Base-by-base conservation (phyloP, 2,797 vertebrate species). In the Chaetophractus vellerosus region DNA sequence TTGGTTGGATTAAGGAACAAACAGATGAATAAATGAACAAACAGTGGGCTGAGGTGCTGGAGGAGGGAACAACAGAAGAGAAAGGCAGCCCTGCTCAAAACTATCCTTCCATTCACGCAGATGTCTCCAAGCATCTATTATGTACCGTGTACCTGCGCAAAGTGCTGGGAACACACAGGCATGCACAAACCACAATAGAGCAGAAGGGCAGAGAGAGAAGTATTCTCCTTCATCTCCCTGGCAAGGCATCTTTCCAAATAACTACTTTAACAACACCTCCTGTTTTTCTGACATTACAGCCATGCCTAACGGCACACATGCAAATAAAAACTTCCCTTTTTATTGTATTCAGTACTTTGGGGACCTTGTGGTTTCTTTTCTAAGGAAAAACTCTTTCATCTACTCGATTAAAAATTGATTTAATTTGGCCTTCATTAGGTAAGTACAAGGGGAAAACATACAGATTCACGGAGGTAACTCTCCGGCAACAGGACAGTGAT, bases 401-500 rank as follows among this genome's bases (percentile, higher is more conserved):
- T 93, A 89, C 90, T 95, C 97, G 95, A 96, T 97, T 97, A 96
- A 96, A 97, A 97, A 96, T 89, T 95, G 78, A 97, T 97, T 96
- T 96, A 95, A 97, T 93, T 91, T 96, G 85, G 92, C 85, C 97
- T 96, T 96, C 82, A 61, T 96, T 94, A 93, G 59, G 87, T 96
- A 93, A n/a, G 74, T 97, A 96, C 61, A 92, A 92, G 55, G 75
- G 31, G 57, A 92, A 97, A 93, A 96, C 85, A 96, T 36, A 93
- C 41, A 95, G 85, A 95, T 90, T 96, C 88, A 92, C 66, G 92
- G 79, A 79, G 81, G 96, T 94, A 88, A 91, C 75, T 68, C 3
- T 9, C 93, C 69, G 31, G 86, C 90, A 97, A 96, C 88, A 97
- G 79, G 41, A 26, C 86, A 83, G 48, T 93, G 91, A 93, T 93